Evolutionary conservation across 1,140 invertebrate genomes (phyloP), one percentile per base, ranked within the genome.

Genomic region (Eubasilissa regina): DNA sequence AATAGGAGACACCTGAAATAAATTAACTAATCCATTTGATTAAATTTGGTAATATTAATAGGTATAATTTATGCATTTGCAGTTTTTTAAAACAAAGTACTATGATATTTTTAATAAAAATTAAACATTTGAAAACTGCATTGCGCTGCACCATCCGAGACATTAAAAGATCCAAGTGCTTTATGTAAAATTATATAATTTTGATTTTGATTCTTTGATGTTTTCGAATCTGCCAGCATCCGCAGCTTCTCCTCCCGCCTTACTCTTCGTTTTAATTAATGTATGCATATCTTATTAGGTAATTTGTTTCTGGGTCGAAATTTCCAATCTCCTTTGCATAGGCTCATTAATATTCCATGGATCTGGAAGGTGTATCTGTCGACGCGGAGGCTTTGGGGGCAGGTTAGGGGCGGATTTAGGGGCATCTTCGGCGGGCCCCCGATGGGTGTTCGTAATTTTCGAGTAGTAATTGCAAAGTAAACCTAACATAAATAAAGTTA

Each of bases 381-480:
- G 15, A 60, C 56, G 19, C n/a, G 43, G n/a, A n/a, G n/a, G 19
- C 19, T 64, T 43, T 35, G 1, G 44, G 66, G 43, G 64, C n/a
- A 15, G 44, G 35, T 68, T n/a, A 13, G n/a, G 45, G 43, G 45
- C 13, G 45, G 43, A 48, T 48, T 47, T 70, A 15, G 66, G 60
- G 66, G 45, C 15, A 70, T 70, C 66, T 70, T 70, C 43, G 43
- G 51, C 7, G 51, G 13, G 15, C 45, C 62, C 21, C 51, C 70
- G 47, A 53, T 55, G 70, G 70, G 70, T 73, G 70, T 48, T 73
- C 51, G 70, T 73, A 73, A 73, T 73, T 73, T 73, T 73, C 19
- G 21, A 73, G 70, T 73, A 73, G 70, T 73, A 73, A 73, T 73
- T 73, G 70, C 70, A 62, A 74, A 79, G 68, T 64, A 77, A 77